Conservation (phyloP, 2,113 vertebrate species). For the Callaeas wilsoni region DNA sequence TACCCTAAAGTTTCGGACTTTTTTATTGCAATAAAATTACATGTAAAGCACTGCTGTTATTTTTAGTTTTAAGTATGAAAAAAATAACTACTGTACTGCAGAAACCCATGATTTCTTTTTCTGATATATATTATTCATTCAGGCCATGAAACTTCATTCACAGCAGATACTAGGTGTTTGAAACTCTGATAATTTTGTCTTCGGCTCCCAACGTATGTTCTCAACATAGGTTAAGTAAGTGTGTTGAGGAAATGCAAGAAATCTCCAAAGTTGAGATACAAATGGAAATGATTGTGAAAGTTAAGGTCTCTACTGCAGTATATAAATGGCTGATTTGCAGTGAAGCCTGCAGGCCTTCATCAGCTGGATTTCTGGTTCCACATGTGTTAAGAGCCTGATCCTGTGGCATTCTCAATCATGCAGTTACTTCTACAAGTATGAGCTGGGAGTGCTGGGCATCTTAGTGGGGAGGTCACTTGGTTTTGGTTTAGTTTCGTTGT, state of each 20-base stretch:
- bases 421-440: neutral
- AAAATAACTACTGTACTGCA: neutral
- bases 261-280: neutral
- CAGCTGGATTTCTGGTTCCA: neutral
- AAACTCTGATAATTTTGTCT: neutral
- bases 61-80: neutral
- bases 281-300: neutral
- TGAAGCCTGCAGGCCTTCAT: neutral
- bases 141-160: neutral
- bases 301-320: neutral
- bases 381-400: neutral
- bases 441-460: neutral
- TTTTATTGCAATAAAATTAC: neutral
- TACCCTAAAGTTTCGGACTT: neutral
- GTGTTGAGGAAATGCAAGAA: neutral
- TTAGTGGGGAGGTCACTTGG: rapidly evolving
- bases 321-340: neutral
- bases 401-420: neutral
- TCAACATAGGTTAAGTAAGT: neutral
- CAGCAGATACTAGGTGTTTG: neutral
- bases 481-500: neutral
- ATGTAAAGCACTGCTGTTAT: neutral
- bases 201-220: neutral
- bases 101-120: neutral
- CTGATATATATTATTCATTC: neutral